Percentiles rank a stretch among this genome's conserved stretches.
These are phyloP conservation scores for Carcharodon carcharias DNA, from an alignment of 2,797 vertebrate genomes.

Conservation along the genomic window DNA sequence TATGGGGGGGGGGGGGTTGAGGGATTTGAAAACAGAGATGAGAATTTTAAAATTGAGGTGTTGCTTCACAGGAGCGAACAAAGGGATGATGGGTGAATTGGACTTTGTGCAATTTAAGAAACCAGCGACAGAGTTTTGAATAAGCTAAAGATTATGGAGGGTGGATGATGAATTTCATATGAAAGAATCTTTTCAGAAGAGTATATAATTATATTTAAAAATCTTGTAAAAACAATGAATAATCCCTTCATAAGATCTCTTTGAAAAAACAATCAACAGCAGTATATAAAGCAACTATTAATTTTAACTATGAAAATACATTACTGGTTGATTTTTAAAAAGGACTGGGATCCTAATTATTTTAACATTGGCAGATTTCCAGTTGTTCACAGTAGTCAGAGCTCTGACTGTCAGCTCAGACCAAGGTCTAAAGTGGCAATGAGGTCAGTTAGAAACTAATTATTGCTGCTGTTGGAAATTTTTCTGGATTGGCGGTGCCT, in stretches of 20 bases:
- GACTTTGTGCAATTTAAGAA: background rate
- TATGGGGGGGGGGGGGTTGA: background rate
- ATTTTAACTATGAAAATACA: background rate
- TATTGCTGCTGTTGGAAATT: background rate
- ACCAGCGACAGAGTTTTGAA: background rate
- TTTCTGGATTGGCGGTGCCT: background rate
- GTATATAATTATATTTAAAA: background rate
- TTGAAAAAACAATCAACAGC: background rate
- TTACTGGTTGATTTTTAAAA: background rate
- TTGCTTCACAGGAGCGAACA: background rate
- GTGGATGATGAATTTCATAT: background rate
- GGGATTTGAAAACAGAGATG: too few relatives aligned
- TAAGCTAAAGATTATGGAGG: background rate
- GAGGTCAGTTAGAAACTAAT: background rate
- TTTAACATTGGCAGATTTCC: background rate
- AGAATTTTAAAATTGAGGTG: background rate
- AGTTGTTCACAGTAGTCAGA: background rate
- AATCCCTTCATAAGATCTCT: background rate
- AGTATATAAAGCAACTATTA: background rate
- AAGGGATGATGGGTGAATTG: background rate
- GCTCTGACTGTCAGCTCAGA: background rate
- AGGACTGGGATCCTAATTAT: background rate
- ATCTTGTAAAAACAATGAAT: background rate
- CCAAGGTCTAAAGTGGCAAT: background rate
- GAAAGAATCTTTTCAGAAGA: background rate